Conservation (phyloP, 2,797 vertebrate species). For the Lithobates pipiens region DNA sequence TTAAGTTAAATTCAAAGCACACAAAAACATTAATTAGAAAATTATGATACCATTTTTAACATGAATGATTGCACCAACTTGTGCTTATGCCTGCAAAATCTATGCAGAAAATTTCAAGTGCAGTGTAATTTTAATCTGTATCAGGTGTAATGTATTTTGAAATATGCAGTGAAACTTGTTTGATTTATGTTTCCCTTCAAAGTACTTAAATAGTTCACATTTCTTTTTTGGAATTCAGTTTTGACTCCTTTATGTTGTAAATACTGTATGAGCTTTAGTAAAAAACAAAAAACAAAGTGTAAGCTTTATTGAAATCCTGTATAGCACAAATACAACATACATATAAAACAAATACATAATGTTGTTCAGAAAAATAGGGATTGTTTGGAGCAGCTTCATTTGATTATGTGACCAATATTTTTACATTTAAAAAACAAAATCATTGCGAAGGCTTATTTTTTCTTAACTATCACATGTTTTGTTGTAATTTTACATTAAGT, state of each 20-base stretch:
- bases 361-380: no score
- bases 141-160: constrained; percentile 44
- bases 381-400: no score
- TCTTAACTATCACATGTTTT: no score
- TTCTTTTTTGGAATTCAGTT: constrained; percentile 11
- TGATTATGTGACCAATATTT: no score
- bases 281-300: background rate
- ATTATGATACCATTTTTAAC: constrained; percentile 30
- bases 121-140: constrained; percentile 37
- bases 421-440: no score
- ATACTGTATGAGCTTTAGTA: background rate
- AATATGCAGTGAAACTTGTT: constrained; percentile 22
- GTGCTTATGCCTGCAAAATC: constrained; percentile 38
- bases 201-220: constrained; percentile 33
- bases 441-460: no score
- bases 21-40: constrained; percentile 45
- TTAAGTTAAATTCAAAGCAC: constrained; percentile 20
- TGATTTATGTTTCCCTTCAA: constrained; percentile 21
- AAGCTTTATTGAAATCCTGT: background rate
- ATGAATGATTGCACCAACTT: constrained; percentile 24
- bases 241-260: background rate
- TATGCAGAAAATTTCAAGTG: constrained; percentile 47
- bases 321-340: background rate
- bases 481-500: no score
- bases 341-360: no score